A percentile compares a stretch with the other conserved stretches of the same genome.
Evolutionary conservation across 2,113 vertebrate species (phyloP).

Genomic region (Scartelaos histophorus): DNA sequence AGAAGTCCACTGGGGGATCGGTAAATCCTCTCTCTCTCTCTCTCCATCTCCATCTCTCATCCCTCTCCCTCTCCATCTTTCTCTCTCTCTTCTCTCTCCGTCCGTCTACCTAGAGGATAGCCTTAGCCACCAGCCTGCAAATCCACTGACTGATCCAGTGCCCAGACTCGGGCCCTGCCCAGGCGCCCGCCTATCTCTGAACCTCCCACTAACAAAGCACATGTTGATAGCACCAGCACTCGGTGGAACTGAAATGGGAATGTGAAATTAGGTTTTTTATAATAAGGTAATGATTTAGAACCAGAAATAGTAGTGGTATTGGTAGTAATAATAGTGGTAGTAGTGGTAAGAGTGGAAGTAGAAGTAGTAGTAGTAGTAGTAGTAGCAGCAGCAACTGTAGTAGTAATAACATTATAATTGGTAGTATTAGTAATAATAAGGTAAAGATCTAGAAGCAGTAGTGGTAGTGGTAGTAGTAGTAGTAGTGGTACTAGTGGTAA

Average conservation of each 20-base stretch:
- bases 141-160: conserved; percentile 78
- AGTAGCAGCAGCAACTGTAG: no score
- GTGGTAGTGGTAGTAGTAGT: no score
- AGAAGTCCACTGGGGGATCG: conserved; percentile 53
- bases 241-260: conserved; percentile 9
- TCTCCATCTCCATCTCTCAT: not conserved
- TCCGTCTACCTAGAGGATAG: conserved; percentile 65
- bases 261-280: no score
- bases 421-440: no score
- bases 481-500: no score
- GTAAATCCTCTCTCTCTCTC: conserved; percentile 42
- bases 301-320: no score
- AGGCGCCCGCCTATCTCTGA: conserved; percentile 59
- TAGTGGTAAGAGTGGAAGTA: no score
- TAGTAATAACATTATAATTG: no score
- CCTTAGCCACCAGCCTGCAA: conserved; percentile 67
- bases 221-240: conserved; percentile 32
- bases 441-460: no score
- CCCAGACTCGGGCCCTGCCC: conserved; percentile 67
- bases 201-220: conserved; percentile 44
- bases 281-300: no score
- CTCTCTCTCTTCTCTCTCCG: conserved; percentile 36
- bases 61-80: not conserved
- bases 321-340: no score
- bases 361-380: no score